Percentiles rank a stretch among this genome's conserved stretches.
phyloP scores from a whole-genome alignment of 2,888 invertebrate species.

The Epiperipatus broadwayi region DNA sequence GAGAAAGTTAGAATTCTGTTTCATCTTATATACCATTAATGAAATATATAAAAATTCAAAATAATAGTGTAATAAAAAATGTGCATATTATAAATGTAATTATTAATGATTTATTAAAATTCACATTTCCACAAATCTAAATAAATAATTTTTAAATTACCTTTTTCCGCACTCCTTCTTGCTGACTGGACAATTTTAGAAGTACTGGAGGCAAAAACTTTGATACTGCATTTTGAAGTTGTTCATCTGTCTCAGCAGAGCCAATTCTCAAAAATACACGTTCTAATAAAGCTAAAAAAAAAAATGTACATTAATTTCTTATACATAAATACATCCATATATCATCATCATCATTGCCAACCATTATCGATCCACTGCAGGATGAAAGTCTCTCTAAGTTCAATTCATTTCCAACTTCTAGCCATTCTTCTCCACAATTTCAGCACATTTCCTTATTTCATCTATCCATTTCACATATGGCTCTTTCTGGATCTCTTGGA shows the following conservation, averaged over 20 bases:
- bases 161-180: slow-evolving; percentile 57
- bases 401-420: no score
- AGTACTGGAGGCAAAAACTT: slow-evolving; percentile 72
- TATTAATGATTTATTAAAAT: neutral
- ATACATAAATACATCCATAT: no score
- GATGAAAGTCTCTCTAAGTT: no score
- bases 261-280: slow-evolving; percentile 71
- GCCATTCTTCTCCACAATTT: no score
- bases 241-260: slow-evolving; percentile 69
- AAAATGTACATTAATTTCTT: no score
- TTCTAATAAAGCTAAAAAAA: slow-evolving; percentile 54
- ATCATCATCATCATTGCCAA: no score
- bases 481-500: no score
- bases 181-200: slow-evolving; percentile 65
- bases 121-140: neutral
- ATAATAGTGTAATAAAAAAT: slow-evolving; percentile 5
- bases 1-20: slow-evolving; percentile 5
- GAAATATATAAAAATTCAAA: slow-evolving; percentile 13
- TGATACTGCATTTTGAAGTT: slow-evolving; percentile 55
- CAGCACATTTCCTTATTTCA: no score
- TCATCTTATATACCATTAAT: neutral
- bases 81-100: neutral
- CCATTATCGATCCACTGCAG: no score
- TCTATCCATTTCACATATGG: no score
- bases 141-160: slow-evolving; percentile 24